Evolutionary conservation across 2,797 vertebrate genomes (phyloP), one percentile per base, ranked within the genome.

Genomic region (Tauraco hartlaubi): DNA sequence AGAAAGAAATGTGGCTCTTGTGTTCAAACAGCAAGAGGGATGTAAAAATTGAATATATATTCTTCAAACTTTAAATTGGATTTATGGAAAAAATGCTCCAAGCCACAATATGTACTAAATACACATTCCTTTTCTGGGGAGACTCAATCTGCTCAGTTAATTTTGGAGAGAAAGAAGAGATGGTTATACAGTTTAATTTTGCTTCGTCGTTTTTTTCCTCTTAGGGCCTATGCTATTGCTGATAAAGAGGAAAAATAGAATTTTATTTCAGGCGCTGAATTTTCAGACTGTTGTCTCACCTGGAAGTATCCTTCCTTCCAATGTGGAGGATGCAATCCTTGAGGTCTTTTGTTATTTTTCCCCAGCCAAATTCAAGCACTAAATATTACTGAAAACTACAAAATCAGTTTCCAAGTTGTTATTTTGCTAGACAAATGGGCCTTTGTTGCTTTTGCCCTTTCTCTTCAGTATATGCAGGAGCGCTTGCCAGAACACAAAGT

Each of bases 241-340:
- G 87, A 82, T 69, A 83, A 46, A 82, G 55, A 87, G 46, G 66
- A 86, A 88, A 95, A 94, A 88, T 77, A 58, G 31, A 55, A 44
- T 94, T 86, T 95, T 95, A 83, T 93, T 96, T 93, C 81, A 91
- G 78, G 31, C 41, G 77, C 43, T 87, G 89, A 78, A 89, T 94
- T 94, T 95, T 75, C 79, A 81, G 68, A 20, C 48, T 62, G 28
- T 80, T 95, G 7, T n/a, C 43, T 89, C 90, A 55, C 71, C 73
- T 88, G 82, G 43, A 62, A 44, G 35, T 48, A 74, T 48, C 41
- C n/a, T 83, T 69, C 44, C 7, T 43, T 44, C 31, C 52, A 67
- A 43, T 39, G 41, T 29, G 61, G 15, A 20, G 31, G 26, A 76
- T 89, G 43, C 56, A 68, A 51, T 54, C 16, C 6, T 4, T 69